phyloP scores from a whole-genome alignment of 2,888 invertebrate species.

The Erebia palarica region DNA sequence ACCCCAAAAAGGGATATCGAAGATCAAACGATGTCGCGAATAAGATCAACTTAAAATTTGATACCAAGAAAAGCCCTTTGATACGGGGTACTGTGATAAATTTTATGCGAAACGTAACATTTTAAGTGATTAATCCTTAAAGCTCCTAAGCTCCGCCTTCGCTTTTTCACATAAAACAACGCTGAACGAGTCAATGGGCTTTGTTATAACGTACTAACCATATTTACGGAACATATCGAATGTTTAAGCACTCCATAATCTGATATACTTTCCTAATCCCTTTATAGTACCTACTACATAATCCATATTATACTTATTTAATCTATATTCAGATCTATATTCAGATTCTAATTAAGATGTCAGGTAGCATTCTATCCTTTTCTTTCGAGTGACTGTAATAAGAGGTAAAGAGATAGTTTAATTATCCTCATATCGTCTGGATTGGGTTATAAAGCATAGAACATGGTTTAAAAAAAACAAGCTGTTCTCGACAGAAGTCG shows the following conservation, averaged over 20 bases:
- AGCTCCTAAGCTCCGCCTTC: conserved; percentile 14
- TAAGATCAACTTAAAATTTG: conserved; percentile 9
- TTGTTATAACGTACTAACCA: not conserved
- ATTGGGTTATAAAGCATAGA: no score
- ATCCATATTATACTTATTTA: not conserved
- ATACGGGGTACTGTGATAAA: conserved; percentile 11
- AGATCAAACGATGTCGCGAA: not conserved
- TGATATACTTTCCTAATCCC: no score
- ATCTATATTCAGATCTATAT: not conserved
- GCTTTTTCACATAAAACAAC: conserved; percentile 11
- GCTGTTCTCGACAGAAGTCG: no score
- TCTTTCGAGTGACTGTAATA: no score
- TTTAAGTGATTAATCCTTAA: conserved; percentile 20
- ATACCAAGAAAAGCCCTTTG: conserved; percentile 9
- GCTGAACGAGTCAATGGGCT: conserved; percentile 11
- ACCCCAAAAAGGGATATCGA: not conserved
- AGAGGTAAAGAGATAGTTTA: no score
- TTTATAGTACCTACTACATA: no score
- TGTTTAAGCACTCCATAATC: not conserved
- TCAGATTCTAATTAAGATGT: no score
- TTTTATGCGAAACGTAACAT: conserved; percentile 14
- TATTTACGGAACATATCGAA: conserved; percentile 4
- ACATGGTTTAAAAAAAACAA: no score
- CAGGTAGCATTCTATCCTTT: no score
- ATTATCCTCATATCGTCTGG: no score